Conservation (phyloP, 2,113 vertebrate species). For the Pteruthius melanotis region DNA sequence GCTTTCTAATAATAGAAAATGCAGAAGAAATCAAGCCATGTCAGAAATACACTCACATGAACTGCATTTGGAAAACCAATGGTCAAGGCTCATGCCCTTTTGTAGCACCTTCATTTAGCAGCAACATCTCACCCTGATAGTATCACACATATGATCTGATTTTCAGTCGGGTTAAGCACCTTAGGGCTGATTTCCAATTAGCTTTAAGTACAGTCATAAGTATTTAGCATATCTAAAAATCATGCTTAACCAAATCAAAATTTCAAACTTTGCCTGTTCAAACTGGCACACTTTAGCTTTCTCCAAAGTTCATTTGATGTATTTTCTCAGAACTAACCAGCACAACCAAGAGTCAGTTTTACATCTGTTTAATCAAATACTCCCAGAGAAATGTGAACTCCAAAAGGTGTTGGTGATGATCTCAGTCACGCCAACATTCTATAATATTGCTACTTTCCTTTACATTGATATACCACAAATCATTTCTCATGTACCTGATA, state of each 20-base stretch:
- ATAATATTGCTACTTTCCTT: neutral
- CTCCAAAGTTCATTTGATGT: neutral
- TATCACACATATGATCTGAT: neutral
- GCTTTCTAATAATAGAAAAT: neutral
- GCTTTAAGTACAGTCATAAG: neutral
- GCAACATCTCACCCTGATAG: neutral
- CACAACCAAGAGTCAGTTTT: neutral
- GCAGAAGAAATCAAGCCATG: neutral
- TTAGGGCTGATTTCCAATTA: neutral
- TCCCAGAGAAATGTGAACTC: neutral
- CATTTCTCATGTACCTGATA: neutral
- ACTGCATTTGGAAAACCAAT: neutral
- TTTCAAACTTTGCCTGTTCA: neutral
- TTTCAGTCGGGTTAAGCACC: neutral
- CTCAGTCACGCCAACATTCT: neutral
- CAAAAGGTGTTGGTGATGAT: neutral
- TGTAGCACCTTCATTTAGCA: neutral
- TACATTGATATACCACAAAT: neutral
- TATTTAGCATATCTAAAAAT: neutral
- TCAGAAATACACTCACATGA: neutral
- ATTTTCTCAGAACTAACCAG: neutral
- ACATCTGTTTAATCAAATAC: neutral
- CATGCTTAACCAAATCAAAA: neutral
- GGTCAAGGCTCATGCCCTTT: neutral
- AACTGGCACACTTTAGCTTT: neutral